Evolutionary conservation across 2,113 vertebrate genomes (phyloP).

Genomic region (Platycercus adscitus): DNA sequence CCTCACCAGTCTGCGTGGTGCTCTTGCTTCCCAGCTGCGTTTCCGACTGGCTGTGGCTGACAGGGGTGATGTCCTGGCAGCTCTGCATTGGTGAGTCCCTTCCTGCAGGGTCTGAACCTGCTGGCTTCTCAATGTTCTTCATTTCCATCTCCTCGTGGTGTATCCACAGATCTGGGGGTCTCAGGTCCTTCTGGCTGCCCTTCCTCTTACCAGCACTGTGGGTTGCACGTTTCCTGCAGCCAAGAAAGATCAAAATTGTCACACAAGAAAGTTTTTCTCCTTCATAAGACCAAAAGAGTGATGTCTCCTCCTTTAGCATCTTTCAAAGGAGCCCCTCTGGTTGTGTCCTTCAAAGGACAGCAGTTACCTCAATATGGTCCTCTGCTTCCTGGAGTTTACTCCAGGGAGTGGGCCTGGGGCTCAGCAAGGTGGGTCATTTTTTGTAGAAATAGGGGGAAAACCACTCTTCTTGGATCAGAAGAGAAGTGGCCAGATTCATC

Average conservation of each 20-base stretch:
- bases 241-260: neutral
- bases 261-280: fast-evolving
- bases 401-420: neutral
- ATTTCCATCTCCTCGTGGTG: conserved; percentile 98
- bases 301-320: neutral
- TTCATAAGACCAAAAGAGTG: neutral
- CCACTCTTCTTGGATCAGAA: neutral
- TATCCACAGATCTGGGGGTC: conserved; percentile 95
- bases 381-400: neutral
- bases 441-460: neutral
- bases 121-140: conserved; percentile 93
- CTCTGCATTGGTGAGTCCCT: conserved; percentile 85
- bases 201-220: conserved; percentile 89
- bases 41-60: conserved; percentile 92
- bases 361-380: neutral
- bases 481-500: neutral
- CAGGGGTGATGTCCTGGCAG: conserved; percentile 88
- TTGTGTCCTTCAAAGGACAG: neutral
- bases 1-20: conserved; percentile 86
- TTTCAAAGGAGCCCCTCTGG: neutral
- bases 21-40: conserved; percentile 92
- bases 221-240: conserved; percentile 85
- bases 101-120: conserved; percentile 78
- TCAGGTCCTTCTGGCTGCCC: conserved; percentile 92
- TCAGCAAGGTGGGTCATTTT: neutral